These are phyloP conservation scores for Sarcophaga rosellei DNA, from an alignment of 2,888 invertebrate species.

Conservation along the genomic window DNA sequence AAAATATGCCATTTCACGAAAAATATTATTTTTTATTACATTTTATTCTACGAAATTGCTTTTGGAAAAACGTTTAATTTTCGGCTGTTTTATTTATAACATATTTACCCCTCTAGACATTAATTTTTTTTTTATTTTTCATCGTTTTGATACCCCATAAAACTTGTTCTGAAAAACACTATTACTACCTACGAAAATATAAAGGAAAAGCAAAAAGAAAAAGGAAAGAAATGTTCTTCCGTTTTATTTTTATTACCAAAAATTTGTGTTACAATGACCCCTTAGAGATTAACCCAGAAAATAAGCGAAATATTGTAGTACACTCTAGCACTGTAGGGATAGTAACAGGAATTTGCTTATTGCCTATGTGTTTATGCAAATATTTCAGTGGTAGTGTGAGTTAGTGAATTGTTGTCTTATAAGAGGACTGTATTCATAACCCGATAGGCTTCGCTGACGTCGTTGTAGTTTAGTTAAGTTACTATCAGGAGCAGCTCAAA, in stretches of 20 bases:
- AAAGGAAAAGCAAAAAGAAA: not conserved
- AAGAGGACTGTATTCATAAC: too few relatives aligned
- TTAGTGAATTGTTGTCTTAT: too few relatives aligned
- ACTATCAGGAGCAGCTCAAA: too few relatives aligned
- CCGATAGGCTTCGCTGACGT: too few relatives aligned
- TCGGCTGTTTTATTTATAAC: constrained; percentile 14
- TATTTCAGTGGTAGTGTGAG: not conserved
- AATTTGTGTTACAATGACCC: constrained; percentile 48
- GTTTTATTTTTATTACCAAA: constrained; percentile 39
- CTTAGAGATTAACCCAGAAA: constrained; percentile 55
- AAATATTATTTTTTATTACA: not conserved
- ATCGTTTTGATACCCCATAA: constrained; percentile 2
- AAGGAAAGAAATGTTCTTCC: constrained; percentile 23
- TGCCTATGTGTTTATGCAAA: not conserved
- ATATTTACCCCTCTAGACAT: constrained; percentile 4
- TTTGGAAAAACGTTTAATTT: not conserved
- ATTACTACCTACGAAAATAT: not conserved
- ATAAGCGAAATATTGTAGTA: constrained; percentile 43
- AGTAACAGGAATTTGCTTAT: not conserved
- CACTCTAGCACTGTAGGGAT: constrained; percentile 4
- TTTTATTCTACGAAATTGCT: constrained; percentile 16
- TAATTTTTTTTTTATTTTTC: not conserved
- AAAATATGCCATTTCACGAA: not conserved
- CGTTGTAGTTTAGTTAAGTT: too few relatives aligned
- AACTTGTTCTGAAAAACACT: not conserved